Evolutionary conservation across 2,113 vertebrate genomes (phyloP).

Genomic region (Heteronetta atricapilla): DNA sequence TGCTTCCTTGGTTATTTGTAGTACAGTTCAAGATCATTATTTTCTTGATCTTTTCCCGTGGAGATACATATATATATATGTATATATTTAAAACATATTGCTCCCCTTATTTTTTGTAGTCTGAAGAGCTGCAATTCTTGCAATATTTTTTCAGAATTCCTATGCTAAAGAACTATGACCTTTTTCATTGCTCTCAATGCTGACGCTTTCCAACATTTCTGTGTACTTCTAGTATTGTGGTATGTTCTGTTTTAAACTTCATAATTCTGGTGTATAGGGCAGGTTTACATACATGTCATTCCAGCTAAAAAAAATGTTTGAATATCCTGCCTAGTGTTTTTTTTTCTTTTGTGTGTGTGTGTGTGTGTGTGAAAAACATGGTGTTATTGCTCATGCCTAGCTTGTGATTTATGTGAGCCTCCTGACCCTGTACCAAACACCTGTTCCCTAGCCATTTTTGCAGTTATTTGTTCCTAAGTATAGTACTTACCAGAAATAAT

Average conservation of each 20-base stretch:
- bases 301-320: not conserved
- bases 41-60: not conserved
- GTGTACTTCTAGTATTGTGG: not conserved
- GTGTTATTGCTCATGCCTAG: not conserved
- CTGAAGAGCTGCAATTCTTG: not conserved
- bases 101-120: not conserved
- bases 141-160: not conserved
- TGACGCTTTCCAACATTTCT: not conserved
- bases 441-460: not conserved
- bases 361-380: not conserved
- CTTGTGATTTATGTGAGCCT: not conserved
- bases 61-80: too few relatives aligned
- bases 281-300: not conserved
- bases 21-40: not conserved
- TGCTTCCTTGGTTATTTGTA: not conserved
- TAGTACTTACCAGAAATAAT: not conserved
- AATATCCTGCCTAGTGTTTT: not conserved
- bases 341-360: not conserved
- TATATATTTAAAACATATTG: not conserved
- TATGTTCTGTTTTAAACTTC: not conserved
- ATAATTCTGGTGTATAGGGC: not conserved
- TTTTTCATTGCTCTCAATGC: not conserved
- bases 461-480: not conserved
- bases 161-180: accelerated
- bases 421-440: not conserved